Evolutionary conservation across 2,888 invertebrate species (phyloP).

Genomic region (Lordiphosa andalusiaca): DNA sequence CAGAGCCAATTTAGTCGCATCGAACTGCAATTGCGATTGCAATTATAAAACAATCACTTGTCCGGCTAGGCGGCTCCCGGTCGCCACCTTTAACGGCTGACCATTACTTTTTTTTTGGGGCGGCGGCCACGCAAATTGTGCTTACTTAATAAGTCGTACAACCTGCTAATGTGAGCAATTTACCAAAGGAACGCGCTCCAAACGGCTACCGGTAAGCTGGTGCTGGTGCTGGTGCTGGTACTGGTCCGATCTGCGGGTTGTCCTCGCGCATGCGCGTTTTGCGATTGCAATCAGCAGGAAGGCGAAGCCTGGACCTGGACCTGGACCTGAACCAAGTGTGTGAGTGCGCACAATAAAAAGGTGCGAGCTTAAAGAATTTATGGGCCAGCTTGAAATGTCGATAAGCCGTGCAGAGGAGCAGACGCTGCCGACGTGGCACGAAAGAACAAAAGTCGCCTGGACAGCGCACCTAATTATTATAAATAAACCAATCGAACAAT

Average conservation of each 20-base stretch:
- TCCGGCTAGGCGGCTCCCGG: conserved; percentile 67
- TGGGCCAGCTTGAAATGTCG: conserved; percentile 66
- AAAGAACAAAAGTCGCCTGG: conserved; percentile 49
- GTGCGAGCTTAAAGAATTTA: conserved; percentile 79
- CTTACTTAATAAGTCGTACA: conserved; percentile 80
- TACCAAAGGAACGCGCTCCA: conserved; percentile 74
- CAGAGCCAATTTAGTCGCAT: conserved; percentile 64
- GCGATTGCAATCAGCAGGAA: conserved; percentile 66
- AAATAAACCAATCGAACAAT: conserved; percentile 80
- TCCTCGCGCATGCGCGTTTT: conserved; percentile 58
- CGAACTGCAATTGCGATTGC: conserved; percentile 76
- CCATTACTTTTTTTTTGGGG: conserved; percentile 66
- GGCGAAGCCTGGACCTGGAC: conserved; percentile 12
- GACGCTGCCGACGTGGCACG: conserved; percentile 17
- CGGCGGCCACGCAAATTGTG: conserved; percentile 79
- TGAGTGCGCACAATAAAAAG: conserved; percentile 77
- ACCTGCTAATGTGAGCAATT: conserved; percentile 79
- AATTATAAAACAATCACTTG: conserved; percentile 79
- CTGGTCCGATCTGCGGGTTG: conserved; percentile 34
- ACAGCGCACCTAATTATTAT: conserved; percentile 79
- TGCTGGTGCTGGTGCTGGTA: not conserved
- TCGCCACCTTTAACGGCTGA: conserved; percentile 68
- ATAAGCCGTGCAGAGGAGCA: conserved; percentile 57
- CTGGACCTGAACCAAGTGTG: conserved; percentile 40
- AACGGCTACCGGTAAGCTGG: conserved; percentile 34